Conservation (phyloP, 2,797 vertebrate genomes). For the Propithecus deckenii region DNA sequence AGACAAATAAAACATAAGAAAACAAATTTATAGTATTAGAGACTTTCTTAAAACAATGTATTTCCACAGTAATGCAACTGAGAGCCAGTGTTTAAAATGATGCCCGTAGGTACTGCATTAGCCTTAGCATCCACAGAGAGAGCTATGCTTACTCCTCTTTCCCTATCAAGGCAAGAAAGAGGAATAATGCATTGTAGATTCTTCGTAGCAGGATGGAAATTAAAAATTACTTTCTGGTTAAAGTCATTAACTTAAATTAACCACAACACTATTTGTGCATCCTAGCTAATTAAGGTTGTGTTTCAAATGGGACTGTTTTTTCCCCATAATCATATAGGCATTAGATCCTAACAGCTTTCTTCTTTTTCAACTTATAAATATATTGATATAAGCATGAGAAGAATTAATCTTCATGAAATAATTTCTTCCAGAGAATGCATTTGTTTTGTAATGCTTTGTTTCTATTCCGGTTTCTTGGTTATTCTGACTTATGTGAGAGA, state of each 20-base stretch:
- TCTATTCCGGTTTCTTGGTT: conserved; percentile 31
- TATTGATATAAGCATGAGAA: not conserved
- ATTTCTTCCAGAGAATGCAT: conserved; percentile 28
- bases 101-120: not conserved
- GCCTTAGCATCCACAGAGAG: not conserved
- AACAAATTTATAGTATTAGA: not conserved
- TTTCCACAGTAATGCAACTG: not conserved
- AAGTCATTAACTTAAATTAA: conserved; percentile 33
- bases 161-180: not conserved
- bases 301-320: not conserved
- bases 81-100: not conserved
- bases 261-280: not conserved
- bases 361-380: conserved; percentile 33
- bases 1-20: not conserved
- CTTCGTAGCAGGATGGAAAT: not conserved
- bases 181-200: not conserved
- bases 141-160: not conserved
- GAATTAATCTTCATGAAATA: not conserved
- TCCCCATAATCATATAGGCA: not conserved
- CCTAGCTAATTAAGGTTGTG: not conserved
- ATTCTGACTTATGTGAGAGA: conserved; percentile 25
- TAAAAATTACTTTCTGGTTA: not conserved
- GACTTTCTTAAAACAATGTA: not conserved
- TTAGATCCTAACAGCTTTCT: not conserved
- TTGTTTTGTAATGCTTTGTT: conserved; percentile 44